Evolutionary conservation across 2,113 vertebrate genomes (phyloP), one percentile per base, ranked within the genome.

Genomic region (Catagonus wagneri): DNA sequence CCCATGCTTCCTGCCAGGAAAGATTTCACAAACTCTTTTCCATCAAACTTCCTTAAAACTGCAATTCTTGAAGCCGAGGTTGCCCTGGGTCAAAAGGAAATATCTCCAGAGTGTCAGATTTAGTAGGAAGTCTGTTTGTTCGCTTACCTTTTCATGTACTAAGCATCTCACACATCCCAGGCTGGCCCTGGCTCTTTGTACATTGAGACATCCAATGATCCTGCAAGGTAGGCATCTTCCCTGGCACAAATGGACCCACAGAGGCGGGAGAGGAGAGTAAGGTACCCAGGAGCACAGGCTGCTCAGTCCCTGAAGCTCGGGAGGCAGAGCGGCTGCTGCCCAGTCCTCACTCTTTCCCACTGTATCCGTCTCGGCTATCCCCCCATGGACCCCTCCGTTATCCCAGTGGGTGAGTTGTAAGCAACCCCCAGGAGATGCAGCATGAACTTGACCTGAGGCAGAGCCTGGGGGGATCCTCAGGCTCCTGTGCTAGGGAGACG

Each of bases 71-170:
- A 87, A 54, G 80, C 25, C 34, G 65, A 88, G 27, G 29, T 25
- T 79, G n/a, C 44, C 65, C 50, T 90, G 4, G n/a, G 50, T 66
- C 44, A 44, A 72, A 56, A 90, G 71, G 23, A 87, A 84, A 20
- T 27, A 86, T 23, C 69, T 60, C 36, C 0, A 3, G 3, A 15
- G n/a, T 23, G 39, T 69, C 11, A 4, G 56, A 36, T 63, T 54
- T 15, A 58, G 56, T 19, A 34, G 71, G 72, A 80, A 81, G 17
- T 60, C 36, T 56, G 16, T n/a, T 34, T 60, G 44, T 65, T 74
- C 8, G 0, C 84, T 95, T 39, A 60, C 36, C 22, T 34, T 86
- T 69, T 27, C 11, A 14, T 34, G 50, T 22, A 3, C 80, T 12
- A 32, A 72, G 75, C 20, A 39, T 52, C 32, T 50, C 69, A 34